Percentiles rank a stretch among this genome's conserved stretches.
Conservation (phyloP, 2,113 vertebrate genomes). For the rabbit (Oryctolagus cuniculus) region DNA sequence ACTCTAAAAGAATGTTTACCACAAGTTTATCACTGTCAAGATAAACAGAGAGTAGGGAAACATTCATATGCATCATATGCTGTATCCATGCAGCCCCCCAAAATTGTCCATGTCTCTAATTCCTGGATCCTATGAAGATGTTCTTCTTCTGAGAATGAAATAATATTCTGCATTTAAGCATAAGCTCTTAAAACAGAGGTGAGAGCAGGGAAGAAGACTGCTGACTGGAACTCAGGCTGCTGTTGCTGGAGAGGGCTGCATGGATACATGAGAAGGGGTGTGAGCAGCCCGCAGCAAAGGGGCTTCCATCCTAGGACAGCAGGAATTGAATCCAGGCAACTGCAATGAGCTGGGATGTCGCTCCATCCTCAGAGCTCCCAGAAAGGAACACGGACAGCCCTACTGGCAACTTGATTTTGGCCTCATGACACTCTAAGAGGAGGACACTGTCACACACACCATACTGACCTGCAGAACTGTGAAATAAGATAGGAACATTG, state of each 20-base stretch:
- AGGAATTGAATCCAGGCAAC: neutral
- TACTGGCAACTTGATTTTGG: neutral
- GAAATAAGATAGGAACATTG: neutral
- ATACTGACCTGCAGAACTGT: neutral
- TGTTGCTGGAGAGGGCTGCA: neutral
- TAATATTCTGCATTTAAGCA: slow-evolving; percentile 13
- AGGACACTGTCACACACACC: neutral
- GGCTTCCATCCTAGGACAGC: neutral
- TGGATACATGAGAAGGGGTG: neutral
- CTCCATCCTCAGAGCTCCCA: neutral
- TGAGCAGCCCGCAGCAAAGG: neutral
- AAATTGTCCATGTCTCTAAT: neutral
- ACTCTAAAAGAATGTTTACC: neutral
- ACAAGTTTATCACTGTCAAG: neutral
- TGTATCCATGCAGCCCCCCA: neutral
- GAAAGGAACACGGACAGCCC: neutral
- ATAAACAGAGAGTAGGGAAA: neutral
- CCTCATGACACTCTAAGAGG: neutral
- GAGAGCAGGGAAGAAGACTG: neutral
- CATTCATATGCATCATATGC: neutral
- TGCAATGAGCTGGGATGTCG: neutral
- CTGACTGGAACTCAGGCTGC: neutral
- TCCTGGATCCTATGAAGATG: neutral
- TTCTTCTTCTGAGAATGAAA: neutral
- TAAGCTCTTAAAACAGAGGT: neutral